These are phyloP conservation scores for Ceratitis capitata DNA, from an alignment of 1,140 invertebrate genomes.

Conservation along the genomic window DNA sequence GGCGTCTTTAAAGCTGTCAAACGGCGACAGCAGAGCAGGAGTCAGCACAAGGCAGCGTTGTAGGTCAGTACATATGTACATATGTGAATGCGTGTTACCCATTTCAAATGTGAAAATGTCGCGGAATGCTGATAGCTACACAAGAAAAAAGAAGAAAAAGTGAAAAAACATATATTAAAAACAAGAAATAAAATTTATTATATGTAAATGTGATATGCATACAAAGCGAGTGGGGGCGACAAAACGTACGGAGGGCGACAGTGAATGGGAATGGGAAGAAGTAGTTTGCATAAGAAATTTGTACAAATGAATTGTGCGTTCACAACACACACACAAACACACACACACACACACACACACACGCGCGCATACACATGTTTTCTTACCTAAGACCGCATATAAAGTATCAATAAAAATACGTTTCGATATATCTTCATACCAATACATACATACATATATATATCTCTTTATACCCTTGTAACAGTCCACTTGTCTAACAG, in stretches of 20 bases:
- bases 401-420: not conserved
- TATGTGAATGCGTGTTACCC: not conserved
- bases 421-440: no score
- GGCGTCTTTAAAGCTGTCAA: not conserved
- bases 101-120: conserved; percentile 19
- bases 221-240: not conserved
- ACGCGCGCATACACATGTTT: not conserved
- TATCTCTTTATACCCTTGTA: not conserved
- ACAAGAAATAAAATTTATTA: not conserved
- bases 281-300: not conserved
- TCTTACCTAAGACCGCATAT: not conserved
- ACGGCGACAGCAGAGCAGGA: not conserved
- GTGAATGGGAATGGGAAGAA: not conserved
- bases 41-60: not conserved
- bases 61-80: not conserved
- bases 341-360: not conserved
- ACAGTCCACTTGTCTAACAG: not conserved
- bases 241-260: not conserved
- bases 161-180: not conserved
- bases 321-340: not conserved
- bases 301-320: not conserved
- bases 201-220: not conserved
- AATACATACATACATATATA: not conserved
- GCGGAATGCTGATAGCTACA: not conserved
- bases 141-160: not conserved